A percentile compares a stretch with the other conserved stretches of the same genome.
Conservation (phyloP, 2,113 vertebrate genomes). For the Pelobates fuscus region DNA sequence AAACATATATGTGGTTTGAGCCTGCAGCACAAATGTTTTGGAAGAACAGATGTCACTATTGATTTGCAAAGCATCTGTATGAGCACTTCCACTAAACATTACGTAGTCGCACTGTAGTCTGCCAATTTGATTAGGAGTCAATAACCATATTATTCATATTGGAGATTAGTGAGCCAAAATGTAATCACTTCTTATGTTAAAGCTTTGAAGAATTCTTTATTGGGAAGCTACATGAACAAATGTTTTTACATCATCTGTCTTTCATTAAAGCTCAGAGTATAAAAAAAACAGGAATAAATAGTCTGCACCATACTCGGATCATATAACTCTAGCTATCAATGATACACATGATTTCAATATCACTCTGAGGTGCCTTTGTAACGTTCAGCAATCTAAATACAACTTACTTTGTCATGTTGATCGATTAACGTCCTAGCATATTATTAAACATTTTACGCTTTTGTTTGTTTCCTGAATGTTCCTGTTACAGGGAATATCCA, state of each 20-base stretch:
- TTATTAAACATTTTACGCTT: no score
- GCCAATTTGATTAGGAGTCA: slow-evolving; percentile 47
- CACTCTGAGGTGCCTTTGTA: not conserved
- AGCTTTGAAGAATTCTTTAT: slow-evolving; percentile 50
- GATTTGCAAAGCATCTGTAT: slow-evolving; percentile 53
- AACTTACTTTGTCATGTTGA: no score
- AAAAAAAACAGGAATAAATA: slow-evolving; percentile 23
- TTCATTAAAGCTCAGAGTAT: slow-evolving; percentile 23
- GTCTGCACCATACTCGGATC: slow-evolving; percentile 1
- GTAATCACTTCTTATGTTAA: slow-evolving; percentile 50
- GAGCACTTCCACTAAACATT: slow-evolving; percentile 40
- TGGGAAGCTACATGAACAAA: slow-evolving; percentile 35
- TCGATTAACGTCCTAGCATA: no score
- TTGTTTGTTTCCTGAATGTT: no score
- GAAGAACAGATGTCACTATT: slow-evolving; percentile 59
- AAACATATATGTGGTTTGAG: slow-evolving; percentile 58
- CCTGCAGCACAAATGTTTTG: slow-evolving; percentile 56
- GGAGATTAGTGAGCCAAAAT: slow-evolving; percentile 38
- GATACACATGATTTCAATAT: slow-evolving; percentile 48
- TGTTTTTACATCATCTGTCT: slow-evolving; percentile 46
- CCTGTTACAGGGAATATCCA: no score
- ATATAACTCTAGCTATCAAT: slow-evolving; percentile 20
- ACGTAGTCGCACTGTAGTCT: slow-evolving; percentile 28
- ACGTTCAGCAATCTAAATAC: not conserved
- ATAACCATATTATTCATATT: slow-evolving; percentile 44